Base-by-base conservation (phyloP, 2,797 vertebrate species). In the Leptodactylus fallax region DNA sequence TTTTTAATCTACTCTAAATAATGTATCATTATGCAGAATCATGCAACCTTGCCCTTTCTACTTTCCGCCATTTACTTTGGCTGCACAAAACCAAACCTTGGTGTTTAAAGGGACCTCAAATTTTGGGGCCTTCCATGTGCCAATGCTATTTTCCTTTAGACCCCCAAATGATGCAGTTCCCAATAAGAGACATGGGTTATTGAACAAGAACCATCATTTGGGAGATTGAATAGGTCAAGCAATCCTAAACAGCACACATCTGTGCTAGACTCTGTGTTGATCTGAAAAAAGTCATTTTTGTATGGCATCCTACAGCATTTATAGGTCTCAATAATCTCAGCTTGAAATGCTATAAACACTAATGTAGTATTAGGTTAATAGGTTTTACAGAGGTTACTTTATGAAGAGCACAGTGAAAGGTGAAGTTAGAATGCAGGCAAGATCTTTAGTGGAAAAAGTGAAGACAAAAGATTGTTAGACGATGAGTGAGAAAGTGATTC, bases 391-490 rank as follows among this genome's bases (percentile, higher is more conserved):
- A 21, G 56, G 56, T 12, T 79, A 60, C 4, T 21, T 45, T 61
- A 65, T 63, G 21, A 49, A 13, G 7, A 51, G 49, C 79, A 51
- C 17, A 85, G 21, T 69, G 11, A 79, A 69, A 55, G 60, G 86
- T 82, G 79, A 63, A 81, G 58, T 45, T 80, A 61, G 58, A 13
- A 23, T 6, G 61, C 45, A 81, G 21, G 55, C 36, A 72, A 65
- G 17, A 67, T 47, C 14, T 47, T 67, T 78, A 83, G 79, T 25
- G 58, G 63, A 71, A 67, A 69, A 6, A 25, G 36, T 69, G 49
- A 84, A 79, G 55, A 77, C 51, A 80, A 63, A 83, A 12, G 25
- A 71, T 86, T 23, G 78, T 61, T 74, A 78, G 65, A 55, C 60
- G 6, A 49, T 86, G 79, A 51, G 80, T 8, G 27, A 36, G 63